Base-by-base conservation (phyloP, 1,140 invertebrate species). In the Eufriesea mexicana region DNA sequence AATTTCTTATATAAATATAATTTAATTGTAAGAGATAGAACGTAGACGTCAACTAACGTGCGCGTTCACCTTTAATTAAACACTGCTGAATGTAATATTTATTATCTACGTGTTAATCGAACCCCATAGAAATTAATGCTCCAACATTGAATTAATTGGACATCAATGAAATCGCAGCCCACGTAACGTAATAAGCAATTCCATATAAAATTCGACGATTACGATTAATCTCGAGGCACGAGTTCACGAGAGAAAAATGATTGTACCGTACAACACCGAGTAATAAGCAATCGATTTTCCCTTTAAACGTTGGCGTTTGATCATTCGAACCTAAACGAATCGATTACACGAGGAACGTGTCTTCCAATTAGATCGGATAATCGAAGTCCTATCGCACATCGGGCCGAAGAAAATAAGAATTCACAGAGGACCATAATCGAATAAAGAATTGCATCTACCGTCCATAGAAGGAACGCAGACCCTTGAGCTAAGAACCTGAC, bases 401-500 rank as follows among this genome's bases (percentile, higher is more conserved):
- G 14, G 20, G 20, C 14, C 28, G 20, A 68, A 68, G 51, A 68
- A 57, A 47, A 47, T 25, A 57, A 70, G 20, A 10, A 28, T 71
- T 49, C 66, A 23, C n/a, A 42, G 23, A 7, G n/a, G 47, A 28
- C 25, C 49, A 59, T 79, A 79, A 70, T 79, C 51, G 51, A 68
- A 49, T 59, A 59, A 70, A 59, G 42, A 79, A 70, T 47, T 71
- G 45, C 77, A 45, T 71, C 66, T n/a, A 68, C n/a, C 66, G n/a
- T 71, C 23, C n/a, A 2, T 62, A n/a, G 57, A 57, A 47, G 54
- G 20, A 80, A 20, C 10, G 47, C 35, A 59, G 23, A 35, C 51
- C 49, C 59, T 74, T 67, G 42, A 75, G 68, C 42, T 45, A 72
- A 87, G 84, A 86, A 89, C 84, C 77, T 84, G 82, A 62, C 86